A percentile compares a stretch with the other conserved stretches of the same genome.
Evolutionary conservation across 2,113 vertebrate species (phyloP).

Genomic region (Amazona vittata): DNA sequence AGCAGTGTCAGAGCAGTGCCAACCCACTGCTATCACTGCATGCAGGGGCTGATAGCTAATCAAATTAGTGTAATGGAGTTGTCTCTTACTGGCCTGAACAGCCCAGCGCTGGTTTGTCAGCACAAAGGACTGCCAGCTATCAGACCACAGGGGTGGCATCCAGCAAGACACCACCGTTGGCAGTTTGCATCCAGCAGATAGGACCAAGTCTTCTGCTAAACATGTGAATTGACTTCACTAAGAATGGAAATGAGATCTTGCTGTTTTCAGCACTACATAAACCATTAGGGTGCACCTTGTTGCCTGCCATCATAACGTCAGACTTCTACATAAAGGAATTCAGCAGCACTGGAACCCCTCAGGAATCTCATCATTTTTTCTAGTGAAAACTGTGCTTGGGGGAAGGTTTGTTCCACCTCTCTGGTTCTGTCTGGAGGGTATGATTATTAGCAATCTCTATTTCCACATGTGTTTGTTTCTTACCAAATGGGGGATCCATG

Average conservation of each 20-base stretch:
- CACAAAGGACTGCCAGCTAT: not conserved
- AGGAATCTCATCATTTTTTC: not conserved
- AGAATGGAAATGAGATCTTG: not conserved
- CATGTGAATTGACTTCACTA: not conserved
- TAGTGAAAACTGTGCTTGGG: not conserved
- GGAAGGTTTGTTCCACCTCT: not conserved
- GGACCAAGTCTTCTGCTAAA: not conserved
- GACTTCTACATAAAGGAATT: not conserved
- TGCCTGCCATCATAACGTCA: not conserved
- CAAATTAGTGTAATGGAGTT: fast-evolving
- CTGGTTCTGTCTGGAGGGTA: not conserved
- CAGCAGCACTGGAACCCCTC: not conserved
- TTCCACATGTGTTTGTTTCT: not conserved
- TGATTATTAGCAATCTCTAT: not conserved
- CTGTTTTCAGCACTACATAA: not conserved
- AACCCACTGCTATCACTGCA: not conserved
- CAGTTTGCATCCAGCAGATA: not conserved
- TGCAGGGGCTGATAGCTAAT: not conserved
- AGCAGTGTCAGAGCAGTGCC: not conserved
- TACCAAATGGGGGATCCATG: not conserved
- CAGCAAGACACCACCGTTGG: not conserved
- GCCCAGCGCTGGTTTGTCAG: not conserved
- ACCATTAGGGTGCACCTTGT: not conserved
- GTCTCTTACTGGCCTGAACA: not conserved
- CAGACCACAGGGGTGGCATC: not conserved